phyloP scores from a whole-genome alignment of 2,888 invertebrate genomes.

The Morpho achilles region DNA sequence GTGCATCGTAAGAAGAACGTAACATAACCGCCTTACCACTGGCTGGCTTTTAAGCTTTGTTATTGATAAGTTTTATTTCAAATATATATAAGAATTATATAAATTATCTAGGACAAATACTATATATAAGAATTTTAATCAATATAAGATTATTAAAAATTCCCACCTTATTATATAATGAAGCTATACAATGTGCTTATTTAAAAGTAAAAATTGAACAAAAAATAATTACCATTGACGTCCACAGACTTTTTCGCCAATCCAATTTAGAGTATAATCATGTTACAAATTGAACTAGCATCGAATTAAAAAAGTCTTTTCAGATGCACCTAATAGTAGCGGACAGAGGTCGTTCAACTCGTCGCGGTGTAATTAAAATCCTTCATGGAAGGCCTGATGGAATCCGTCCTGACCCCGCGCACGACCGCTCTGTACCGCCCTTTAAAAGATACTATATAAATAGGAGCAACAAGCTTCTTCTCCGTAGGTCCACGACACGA shows the following conservation, averaged over 20 bases:
- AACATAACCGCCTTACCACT: slow-evolving; percentile 32
- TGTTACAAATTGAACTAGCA: slow-evolving; percentile 22
- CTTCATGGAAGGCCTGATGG: slow-evolving; percentile 76
- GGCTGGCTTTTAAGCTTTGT: slow-evolving; percentile 17
- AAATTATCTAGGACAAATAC: too few species aligned
- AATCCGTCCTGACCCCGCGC: slow-evolving; percentile 70
- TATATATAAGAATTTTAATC: too few species aligned
- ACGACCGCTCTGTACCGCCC: slow-evolving; percentile 63
- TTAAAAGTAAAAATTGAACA: background rate
- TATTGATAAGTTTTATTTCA: background rate
- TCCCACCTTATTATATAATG: too few species aligned
- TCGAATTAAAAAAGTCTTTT: slow-evolving; percentile 38
- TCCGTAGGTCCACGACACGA: slow-evolving; percentile 19
- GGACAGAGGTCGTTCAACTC: slow-evolving; percentile 62
- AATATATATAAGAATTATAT: background rate
- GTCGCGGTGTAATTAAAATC: slow-evolving; percentile 74
- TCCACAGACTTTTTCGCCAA: slow-evolving; percentile 14
- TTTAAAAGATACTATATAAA: slow-evolving; percentile 69
- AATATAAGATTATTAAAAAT: too few species aligned
- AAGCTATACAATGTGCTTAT: too few species aligned
- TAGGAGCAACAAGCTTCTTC: slow-evolving; percentile 44
- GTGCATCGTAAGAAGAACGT: slow-evolving; percentile 29
- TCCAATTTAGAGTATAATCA: slow-evolving; percentile 24
- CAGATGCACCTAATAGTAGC: slow-evolving; percentile 36
- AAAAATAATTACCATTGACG: slow-evolving; percentile 10